Evolutionary conservation across 37 sponge, comb jelly and placozoan genomes (phyloP).

Genomic region (Axinella damicornis): DNA sequence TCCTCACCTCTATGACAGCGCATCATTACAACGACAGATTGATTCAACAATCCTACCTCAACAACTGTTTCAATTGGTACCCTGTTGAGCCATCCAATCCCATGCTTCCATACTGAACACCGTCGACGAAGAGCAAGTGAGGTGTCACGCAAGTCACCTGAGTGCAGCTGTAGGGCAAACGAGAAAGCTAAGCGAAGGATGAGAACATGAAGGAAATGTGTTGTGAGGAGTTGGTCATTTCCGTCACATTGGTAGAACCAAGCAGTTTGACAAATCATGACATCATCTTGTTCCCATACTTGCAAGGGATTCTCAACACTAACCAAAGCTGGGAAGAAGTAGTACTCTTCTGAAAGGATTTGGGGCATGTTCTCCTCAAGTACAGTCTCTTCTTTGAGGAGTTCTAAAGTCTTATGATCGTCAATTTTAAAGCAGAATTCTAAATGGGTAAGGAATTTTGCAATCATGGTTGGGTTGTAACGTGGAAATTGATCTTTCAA

Average conservation of each 20-base stretch:
- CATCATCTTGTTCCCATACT: neutral
- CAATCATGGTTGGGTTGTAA: slow-evolving; percentile 7
- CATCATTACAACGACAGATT: slow-evolving; percentile 11
- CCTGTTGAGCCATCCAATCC: slow-evolving; percentile 18
- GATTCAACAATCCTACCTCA: slow-evolving; percentile 14
- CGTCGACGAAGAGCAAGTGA: neutral
- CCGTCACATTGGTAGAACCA: neutral
- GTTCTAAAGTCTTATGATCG: neutral
- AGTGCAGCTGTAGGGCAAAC: neutral
- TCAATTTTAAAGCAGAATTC: slow-evolving; percentile 32
- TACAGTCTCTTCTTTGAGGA: neutral
- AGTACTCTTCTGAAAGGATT: slow-evolving; percentile 2
- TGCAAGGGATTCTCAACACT: neutral
- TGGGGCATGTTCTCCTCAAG: neutral
- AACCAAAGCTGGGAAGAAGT: slow-evolving; percentile 43
- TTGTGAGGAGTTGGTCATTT: slow-evolving; percentile 1
- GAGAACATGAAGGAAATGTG: slow-evolving; percentile 37
- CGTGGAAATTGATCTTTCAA: slow-evolving; percentile 16
- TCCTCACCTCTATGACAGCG: slow-evolving; percentile 8
- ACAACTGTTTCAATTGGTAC: slow-evolving; percentile 11
- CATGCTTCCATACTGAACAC: slow-evolving; percentile 32
- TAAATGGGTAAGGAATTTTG: slow-evolving; percentile 1
- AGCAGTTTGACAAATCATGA: neutral
- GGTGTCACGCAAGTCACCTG: neutral
- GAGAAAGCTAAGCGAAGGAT: slow-evolving; percentile 25